Evolutionary conservation across 2,797 vertebrate species (phyloP), one percentile per base, ranked within the genome.

Genomic region (Melanotaenia nigrans): DNA sequence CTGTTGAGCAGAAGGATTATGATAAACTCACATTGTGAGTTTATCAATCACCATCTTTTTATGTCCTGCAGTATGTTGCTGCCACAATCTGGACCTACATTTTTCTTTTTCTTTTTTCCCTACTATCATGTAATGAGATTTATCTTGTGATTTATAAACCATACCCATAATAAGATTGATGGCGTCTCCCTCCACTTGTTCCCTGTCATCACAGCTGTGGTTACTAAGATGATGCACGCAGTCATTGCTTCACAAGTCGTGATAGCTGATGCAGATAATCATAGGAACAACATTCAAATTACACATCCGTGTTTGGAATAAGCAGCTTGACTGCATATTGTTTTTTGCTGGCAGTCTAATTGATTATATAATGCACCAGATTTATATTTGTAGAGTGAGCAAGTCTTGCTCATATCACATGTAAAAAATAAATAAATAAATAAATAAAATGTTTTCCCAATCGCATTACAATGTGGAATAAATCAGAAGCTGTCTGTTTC

Each of bases 401-500:
- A 32, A 6, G 1, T 61, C 59, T 57, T 68, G 30, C 49, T 68
- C 56, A 1, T 30, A 67, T 82, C 38, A 32, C 61, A 75, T 45
- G 18, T 16, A 20, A 20, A 9, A 49, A 49, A 49, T 1, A 13
- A 40, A 14, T 14, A 38, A 38, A 38, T 12, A 11, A 38, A 38
- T 68, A 71, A 76, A 61, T 53, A 53, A 38, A 63, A 65, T 14
- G 40, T 42, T 10, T 61, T 57, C 24, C 16, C 45, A 60, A 56
- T 59, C 61, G 75, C 53, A 54, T 61, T 65, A 66, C 47, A 35
- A 53, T 71, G 65, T 79, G 71, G 63, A 79, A 84, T 85, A 71
- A 86, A 86, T 83, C 25, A 65, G 24, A 25, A 66, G 5, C 70
- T 71, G 61, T 70, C 74, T 80, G 69, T 78, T 85, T 68, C 53